Conservation (phyloP, 2,888 invertebrate species). For the Spilarctia lutea region DNA sequence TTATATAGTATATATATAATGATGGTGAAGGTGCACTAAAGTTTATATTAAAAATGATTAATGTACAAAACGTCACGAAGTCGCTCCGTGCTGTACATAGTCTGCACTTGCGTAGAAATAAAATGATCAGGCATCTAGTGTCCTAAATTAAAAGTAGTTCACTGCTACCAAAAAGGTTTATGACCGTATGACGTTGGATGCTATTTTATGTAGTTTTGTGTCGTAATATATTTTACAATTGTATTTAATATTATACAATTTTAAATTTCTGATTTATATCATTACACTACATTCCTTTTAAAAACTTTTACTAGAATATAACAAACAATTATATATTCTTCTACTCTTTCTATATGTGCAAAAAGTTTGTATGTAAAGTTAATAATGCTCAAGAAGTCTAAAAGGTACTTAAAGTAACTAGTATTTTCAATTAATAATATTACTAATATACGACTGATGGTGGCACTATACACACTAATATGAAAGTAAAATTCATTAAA, state of each 20-base stretch:
- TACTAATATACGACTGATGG: too few relatives aligned
- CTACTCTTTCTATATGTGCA: too few relatives aligned
- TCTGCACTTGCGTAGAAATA: not conserved
- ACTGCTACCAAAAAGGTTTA: conserved; percentile 32
- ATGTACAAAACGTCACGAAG: not conserved
- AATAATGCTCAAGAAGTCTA: too few relatives aligned
- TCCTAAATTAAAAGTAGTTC: conserved; percentile 38
- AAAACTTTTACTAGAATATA: not conserved
- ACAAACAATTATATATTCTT: too few relatives aligned
- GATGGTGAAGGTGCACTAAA: not conserved
- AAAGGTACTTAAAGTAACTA: too few relatives aligned
- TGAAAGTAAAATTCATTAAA: too few relatives aligned
- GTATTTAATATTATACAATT: not conserved
- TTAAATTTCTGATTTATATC: not conserved
- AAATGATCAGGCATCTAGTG: conserved; percentile 18
- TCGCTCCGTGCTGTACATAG: not conserved
- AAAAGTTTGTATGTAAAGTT: too few relatives aligned
- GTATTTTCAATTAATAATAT: too few relatives aligned
- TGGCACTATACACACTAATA: too few relatives aligned
- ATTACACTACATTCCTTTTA: not conserved
- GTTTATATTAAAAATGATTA: not conserved
- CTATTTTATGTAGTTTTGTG: not conserved
- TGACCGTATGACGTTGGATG: conserved; percentile 1
- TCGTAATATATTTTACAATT: not conserved
- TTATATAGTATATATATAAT: not conserved